Percentiles rank a stretch among this genome's conserved stretches.
Evolutionary conservation across 2,797 vertebrate genomes (phyloP).

Genomic region (Hydrophis major): DNA sequence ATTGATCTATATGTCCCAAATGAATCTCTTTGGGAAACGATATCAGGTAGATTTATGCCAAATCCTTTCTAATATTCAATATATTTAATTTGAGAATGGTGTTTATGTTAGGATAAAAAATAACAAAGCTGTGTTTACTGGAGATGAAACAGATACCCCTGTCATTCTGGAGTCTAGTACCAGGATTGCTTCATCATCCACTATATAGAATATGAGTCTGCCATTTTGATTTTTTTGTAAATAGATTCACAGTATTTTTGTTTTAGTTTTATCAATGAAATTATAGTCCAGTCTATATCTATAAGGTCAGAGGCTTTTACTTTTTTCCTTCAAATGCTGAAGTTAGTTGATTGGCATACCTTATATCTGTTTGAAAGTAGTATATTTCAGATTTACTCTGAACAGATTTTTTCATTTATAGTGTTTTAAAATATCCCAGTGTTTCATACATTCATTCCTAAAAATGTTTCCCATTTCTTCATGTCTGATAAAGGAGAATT

Average conservation of each 20-base stretch:
- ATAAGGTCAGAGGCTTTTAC: neutral
- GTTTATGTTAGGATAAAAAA: neutral
- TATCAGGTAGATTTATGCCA: neutral
- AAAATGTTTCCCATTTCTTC: neutral
- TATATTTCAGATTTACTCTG: neutral
- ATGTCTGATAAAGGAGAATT: neutral
- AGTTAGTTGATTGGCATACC: neutral
- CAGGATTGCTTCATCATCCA: neutral
- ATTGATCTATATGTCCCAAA: neutral
- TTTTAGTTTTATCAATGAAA: neutral
- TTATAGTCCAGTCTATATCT: neutral
- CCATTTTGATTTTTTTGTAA: neutral
- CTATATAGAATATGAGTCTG: neutral
- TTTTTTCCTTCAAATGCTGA: neutral
- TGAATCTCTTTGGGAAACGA: neutral
- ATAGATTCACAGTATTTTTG: neutral
- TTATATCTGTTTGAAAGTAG: neutral
- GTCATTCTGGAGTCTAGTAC: neutral
- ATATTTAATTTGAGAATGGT: neutral
- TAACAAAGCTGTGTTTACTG: neutral
- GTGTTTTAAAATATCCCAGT: neutral
- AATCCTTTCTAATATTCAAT: neutral
- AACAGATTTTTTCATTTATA: neutral
- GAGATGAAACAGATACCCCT: neutral
- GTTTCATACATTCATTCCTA: neutral